These are phyloP conservation scores for Archocentrus centrarchus DNA, from an alignment of 2,113 vertebrate genomes.

Conservation along the genomic window DNA sequence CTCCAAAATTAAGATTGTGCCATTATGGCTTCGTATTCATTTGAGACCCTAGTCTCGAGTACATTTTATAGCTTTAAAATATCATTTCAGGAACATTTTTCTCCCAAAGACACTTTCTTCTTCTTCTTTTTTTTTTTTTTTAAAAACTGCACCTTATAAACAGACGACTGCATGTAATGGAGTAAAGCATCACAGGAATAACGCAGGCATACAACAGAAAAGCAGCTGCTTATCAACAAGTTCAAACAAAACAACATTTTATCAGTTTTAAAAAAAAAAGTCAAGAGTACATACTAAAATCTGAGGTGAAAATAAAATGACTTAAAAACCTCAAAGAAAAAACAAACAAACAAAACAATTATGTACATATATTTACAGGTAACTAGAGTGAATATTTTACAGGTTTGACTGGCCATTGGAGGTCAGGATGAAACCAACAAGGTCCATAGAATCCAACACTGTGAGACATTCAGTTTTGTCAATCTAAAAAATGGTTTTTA, in stretches of 20 bases:
- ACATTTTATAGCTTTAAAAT: conserved; percentile 70
- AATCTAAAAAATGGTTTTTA: conserved; percentile 52
- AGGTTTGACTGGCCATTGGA: conserved; percentile 65
- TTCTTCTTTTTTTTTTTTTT: not conserved
- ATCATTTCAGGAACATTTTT: conserved; percentile 67
- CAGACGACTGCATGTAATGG: conserved; percentile 76
- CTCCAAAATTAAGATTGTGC: conserved; percentile 66
- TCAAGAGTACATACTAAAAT: conserved; percentile 71
- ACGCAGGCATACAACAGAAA: conserved; percentile 73
- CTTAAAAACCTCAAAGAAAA: conserved; percentile 71
- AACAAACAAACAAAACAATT: conserved; percentile 13
- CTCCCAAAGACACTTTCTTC: conserved; percentile 48
- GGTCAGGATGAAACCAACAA: conserved; percentile 57
- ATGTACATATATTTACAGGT: conserved; percentile 79
- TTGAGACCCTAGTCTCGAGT: conserved; percentile 62
- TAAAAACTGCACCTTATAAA: conserved; percentile 72
- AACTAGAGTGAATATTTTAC: conserved; percentile 69
- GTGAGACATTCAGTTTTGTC: conserved; percentile 72
- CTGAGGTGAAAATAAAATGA: conserved; percentile 62
- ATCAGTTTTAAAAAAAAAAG: conserved; percentile 60
- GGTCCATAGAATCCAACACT: conserved; percentile 71
- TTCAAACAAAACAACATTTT: conserved; percentile 71
- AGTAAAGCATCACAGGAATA: conserved; percentile 77
- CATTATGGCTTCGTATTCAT: conserved; percentile 78
- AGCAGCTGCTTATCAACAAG: conserved; percentile 61